Percentiles rank a stretch among this genome's conserved stretches.
These are phyloP conservation scores for Campoletis sonorensis DNA, from an alignment of 1,140 invertebrate species.

Conservation along the genomic window DNA sequence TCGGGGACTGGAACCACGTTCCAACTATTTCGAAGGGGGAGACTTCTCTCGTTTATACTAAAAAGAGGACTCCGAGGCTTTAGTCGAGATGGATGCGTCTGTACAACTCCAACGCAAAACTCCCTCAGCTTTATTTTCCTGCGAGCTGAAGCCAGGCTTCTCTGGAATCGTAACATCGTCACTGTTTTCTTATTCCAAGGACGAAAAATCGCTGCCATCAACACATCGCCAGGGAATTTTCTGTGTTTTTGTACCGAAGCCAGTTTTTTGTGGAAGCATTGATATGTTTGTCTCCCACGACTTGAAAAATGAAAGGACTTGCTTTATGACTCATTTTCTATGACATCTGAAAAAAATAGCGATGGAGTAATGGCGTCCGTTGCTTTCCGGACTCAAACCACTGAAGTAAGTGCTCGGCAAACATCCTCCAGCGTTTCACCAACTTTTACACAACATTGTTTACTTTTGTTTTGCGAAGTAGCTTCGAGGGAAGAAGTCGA, in stretches of 20 bases:
- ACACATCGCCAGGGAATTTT: too few relatives aligned
- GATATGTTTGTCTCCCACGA: too few relatives aligned
- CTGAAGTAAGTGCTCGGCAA: too few relatives aligned
- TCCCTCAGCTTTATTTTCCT: conserved; percentile 4
- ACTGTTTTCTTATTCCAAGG: not conserved
- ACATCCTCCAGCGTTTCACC: too few relatives aligned
- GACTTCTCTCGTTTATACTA: not conserved
- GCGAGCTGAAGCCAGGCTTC: not conserved
- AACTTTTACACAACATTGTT: too few relatives aligned
- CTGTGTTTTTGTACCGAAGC: not conserved
- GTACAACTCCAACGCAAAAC: not conserved
- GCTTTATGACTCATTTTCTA: too few relatives aligned
- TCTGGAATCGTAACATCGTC: not conserved
- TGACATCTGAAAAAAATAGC: too few relatives aligned
- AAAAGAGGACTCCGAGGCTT: not conserved
- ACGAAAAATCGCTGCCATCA: not conserved
- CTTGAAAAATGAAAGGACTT: too few relatives aligned
- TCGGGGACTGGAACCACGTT: not conserved
- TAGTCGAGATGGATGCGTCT: conserved; percentile 30
- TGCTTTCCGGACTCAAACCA: too few relatives aligned
- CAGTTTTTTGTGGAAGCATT: not conserved
- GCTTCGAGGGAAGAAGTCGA: not conserved
- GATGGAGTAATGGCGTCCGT: too few relatives aligned
- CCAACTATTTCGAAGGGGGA: not conserved
- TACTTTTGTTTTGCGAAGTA: not conserved